Percentiles rank a stretch among this genome's conserved stretches.
Conservation (phyloP, 2,113 vertebrate genomes). For the Scartelaos histophorus region DNA sequence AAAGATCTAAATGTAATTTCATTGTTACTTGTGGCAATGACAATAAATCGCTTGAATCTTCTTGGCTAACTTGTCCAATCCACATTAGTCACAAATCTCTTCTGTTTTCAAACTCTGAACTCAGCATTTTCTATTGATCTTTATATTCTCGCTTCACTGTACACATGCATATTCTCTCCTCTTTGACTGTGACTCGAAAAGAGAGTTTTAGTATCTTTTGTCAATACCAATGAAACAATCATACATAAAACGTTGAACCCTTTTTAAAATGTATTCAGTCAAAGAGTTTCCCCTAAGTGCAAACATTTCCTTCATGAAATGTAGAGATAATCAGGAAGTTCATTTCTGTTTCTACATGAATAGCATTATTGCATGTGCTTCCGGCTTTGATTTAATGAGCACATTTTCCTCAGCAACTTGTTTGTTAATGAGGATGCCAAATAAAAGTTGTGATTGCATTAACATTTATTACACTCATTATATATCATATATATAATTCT, state of each 20-base stretch:
- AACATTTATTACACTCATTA: neutral
- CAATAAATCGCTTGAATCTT: no score
- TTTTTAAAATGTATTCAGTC: neutral
- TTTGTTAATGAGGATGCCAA: conserved; percentile 4
- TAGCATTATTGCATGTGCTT: neutral
- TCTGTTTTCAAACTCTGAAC: neutral
- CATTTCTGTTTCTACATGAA: neutral
- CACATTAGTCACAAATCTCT: no score
- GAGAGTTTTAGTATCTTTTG: neutral
- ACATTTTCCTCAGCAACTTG: conserved; percentile 12
- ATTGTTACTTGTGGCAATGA: no score
- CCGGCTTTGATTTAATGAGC: neutral
- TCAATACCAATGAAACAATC: neutral
- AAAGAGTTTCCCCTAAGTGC: neutral
- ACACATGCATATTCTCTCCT: neutral
- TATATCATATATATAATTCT: no score
- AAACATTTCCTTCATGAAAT: neutral
- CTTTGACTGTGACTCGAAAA: neutral
- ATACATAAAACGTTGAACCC: neutral
- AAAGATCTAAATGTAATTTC: no score
- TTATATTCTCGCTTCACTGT: neutral
- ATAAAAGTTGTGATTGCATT: neutral
- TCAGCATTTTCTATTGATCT: neutral
- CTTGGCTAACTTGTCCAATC: no score
- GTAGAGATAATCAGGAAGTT: neutral